Evolutionary conservation across 2,113 vertebrate genomes (phyloP).

Genomic region (Meles meles): DNA sequence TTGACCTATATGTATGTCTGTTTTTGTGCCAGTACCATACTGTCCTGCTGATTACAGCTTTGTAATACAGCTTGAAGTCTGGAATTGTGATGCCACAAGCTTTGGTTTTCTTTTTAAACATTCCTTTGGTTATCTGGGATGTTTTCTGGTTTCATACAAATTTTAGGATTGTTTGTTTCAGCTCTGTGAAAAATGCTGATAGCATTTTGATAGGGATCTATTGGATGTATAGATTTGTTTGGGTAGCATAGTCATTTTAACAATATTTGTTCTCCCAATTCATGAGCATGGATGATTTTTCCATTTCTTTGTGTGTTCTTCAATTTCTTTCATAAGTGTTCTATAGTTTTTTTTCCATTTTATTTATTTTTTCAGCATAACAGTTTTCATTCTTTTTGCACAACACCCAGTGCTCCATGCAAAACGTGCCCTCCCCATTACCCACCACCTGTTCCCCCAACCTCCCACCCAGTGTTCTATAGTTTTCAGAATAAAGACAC

Average conservation of each 20-base stretch:
- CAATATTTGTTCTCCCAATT: background rate
- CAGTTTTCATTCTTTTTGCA: no score
- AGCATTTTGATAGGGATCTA: background rate
- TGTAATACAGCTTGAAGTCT: background rate
- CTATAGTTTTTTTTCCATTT: no score
- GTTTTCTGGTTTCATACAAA: background rate
- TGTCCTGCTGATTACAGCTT: background rate
- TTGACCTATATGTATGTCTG: background rate
- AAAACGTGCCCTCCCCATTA: no score
- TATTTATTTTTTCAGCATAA: no score
- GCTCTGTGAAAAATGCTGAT: background rate
- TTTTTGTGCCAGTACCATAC: background rate
- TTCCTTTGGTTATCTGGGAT: background rate
- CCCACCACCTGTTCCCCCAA: no score
- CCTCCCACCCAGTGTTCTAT: no score
- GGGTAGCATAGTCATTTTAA: background rate
- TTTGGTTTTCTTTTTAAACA: background rate
- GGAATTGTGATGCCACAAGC: background rate
- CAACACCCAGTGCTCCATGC: no score
- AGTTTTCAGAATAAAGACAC: background rate
- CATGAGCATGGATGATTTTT: background rate
- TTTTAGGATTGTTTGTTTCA: background rate
- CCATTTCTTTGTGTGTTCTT: background rate
- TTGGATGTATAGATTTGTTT: background rate
- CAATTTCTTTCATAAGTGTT: background rate